Evolutionary conservation across 2,797 vertebrate genomes (phyloP).

Genomic region (Passerculus sandwichensis): DNA sequence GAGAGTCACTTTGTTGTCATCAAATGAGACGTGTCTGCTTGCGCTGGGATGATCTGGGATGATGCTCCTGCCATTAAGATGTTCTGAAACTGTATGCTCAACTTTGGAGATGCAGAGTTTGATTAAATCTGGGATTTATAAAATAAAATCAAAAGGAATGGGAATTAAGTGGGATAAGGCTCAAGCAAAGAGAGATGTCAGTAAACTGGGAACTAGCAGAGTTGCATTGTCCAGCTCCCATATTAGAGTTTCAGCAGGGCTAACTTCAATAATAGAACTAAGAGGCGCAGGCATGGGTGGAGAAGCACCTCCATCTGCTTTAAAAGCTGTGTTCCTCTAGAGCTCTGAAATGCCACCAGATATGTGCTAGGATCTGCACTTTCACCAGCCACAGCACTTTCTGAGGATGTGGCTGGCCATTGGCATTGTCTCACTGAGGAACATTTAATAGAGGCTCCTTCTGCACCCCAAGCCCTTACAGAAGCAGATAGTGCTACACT

Average conservation of each 20-base stretch:
- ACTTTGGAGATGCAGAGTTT: background rate
- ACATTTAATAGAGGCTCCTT: background rate
- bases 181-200: background rate
- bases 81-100: background rate
- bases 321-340: background rate
- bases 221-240: background rate
- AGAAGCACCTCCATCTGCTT: background rate
- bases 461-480: background rate
- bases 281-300: background rate
- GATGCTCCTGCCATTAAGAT: background rate
- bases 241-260: background rate
- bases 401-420: background rate
- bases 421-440: background rate
- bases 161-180: background rate
- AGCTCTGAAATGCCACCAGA: background rate
- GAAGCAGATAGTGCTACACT: background rate
- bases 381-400: background rate
- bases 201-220: background rate
- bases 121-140: background rate
- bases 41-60: background rate
- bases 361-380: background rate
- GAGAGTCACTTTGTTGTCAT: background rate
- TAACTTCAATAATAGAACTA: background rate
- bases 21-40: background rate
- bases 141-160: background rate